Percentiles rank a stretch among this genome's conserved stretches.
phyloP scores from a whole-genome alignment of 2,797 vertebrate genomes.

The Mallotus villosus region DNA sequence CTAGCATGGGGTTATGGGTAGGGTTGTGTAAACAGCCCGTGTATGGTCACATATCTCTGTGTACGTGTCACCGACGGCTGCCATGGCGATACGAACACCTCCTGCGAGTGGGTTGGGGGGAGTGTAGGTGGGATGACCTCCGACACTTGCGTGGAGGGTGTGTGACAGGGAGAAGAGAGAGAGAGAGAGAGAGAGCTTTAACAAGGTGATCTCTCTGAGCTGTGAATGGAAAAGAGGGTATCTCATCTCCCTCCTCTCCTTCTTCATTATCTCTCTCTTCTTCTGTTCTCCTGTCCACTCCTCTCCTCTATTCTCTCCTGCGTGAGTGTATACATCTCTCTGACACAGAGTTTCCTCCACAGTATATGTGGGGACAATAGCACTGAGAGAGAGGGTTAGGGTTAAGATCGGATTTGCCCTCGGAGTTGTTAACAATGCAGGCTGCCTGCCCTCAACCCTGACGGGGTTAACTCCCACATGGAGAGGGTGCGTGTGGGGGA shows the following conservation, averaged over 20 bases:
- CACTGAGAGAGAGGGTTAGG: not conserved
- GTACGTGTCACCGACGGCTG: not conserved
- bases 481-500: not conserved
- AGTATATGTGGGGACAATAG: not conserved
- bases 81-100: slow-evolving; percentile 7
- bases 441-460: slow-evolving; percentile 19
- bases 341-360: not conserved
- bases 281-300: too few relatives aligned
- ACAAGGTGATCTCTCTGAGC: not conserved
- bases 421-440: slow-evolving; percentile 7
- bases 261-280: too few relatives aligned
- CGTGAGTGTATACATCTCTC: too few relatives aligned
- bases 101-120: not conserved
- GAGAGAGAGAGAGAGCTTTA: slow-evolving; percentile 9
- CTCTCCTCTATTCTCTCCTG: too few relatives aligned
- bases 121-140: not conserved
- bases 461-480: not conserved
- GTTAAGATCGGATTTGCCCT: slow-evolving; percentile 3
- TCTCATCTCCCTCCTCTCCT: too few relatives aligned
- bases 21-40: not conserved
- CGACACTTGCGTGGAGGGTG: not conserved
- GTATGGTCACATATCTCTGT: not conserved
- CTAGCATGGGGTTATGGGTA: not conserved
- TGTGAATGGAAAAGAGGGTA: slow-evolving; percentile 8
- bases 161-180: slow-evolving; percentile 24